Evolutionary conservation across 2,888 invertebrate species (phyloP).

Genomic region (Philereme transversata): DNA sequence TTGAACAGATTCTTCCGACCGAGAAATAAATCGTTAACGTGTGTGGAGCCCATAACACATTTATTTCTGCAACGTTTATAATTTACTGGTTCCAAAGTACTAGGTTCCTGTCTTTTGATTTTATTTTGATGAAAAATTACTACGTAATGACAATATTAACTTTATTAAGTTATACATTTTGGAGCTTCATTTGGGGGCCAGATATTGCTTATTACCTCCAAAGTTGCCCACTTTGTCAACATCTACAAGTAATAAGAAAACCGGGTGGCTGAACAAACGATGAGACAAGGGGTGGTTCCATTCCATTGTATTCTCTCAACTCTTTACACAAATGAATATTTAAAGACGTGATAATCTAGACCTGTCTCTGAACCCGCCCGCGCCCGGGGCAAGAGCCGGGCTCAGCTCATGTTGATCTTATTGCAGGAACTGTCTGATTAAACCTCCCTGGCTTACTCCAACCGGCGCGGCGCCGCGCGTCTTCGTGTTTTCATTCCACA

Average conservation of each 20-base stretch:
- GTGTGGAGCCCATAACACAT: no score
- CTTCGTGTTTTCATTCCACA: conserved; percentile 59
- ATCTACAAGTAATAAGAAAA: conserved; percentile 50
- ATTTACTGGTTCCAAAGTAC: no score
- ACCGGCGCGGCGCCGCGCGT: conserved; percentile 38
- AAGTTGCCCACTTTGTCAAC: conserved; percentile 53
- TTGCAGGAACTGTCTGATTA: conserved; percentile 64
- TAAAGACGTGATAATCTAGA: conserved; percentile 69
- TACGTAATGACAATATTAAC: no score
- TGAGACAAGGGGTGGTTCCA: conserved; percentile 55
- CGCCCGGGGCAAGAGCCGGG: conserved; percentile 35
- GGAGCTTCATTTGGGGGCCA: background rate
- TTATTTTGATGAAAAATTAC: no score
- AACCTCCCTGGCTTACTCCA: conserved; percentile 55
- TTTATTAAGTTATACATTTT: no score
- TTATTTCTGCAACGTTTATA: no score
- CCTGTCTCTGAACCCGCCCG: conserved; percentile 30
- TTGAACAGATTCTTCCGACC: no score
- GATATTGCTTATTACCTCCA: conserved; percentile 13
- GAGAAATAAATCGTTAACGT: no score
- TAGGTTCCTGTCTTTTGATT: no score
- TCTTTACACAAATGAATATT: conserved; percentile 80
- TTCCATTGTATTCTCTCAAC: conserved; percentile 62
- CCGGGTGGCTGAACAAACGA: conserved; percentile 54
- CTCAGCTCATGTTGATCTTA: conserved; percentile 68